A percentile compares a stretch with the other conserved stretches of the same genome.
Evolutionary conservation across 2,888 invertebrate species (phyloP).

Genomic region (Autographa pulchrina): DNA sequence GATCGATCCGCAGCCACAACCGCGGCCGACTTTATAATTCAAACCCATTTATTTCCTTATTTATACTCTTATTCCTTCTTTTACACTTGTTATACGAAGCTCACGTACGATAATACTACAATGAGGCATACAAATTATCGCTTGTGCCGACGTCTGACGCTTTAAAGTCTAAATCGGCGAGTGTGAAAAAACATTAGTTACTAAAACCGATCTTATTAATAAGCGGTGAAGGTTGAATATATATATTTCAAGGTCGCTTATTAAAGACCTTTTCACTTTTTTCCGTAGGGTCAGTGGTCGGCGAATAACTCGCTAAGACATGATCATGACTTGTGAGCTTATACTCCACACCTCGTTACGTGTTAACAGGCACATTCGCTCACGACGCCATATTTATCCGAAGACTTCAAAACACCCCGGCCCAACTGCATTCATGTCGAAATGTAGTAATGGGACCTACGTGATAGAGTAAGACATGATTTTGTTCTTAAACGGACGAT

Average conservation of each 20-base stretch:
- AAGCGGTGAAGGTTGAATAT: conserved; percentile 60
- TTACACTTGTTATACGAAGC: conserved; percentile 82
- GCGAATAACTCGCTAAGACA: conserved; percentile 88
- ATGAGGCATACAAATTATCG: conserved; percentile 89
- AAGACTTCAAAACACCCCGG: conserved; percentile 80
- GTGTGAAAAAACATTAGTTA: conserved; percentile 49
- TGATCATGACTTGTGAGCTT: conserved; percentile 89
- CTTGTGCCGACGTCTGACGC: conserved; percentile 79
- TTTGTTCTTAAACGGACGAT: conserved; percentile 39
- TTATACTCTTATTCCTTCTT: conserved; percentile 77
- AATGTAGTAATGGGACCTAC: conserved; percentile 80
- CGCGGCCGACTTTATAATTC: conserved; percentile 73
- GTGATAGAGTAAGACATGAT: conserved; percentile 66
- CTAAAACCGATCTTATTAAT: conserved; percentile 58
- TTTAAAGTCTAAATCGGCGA: conserved; percentile 74
- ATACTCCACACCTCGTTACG: conserved; percentile 89
- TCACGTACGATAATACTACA: conserved; percentile 88
- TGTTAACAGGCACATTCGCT: conserved; percentile 89
- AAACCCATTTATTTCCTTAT: conserved; percentile 82
- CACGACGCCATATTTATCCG: conserved; percentile 88
- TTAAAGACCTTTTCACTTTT: conserved; percentile 73
- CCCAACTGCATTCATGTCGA: conserved; percentile 72
- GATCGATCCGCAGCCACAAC: conserved; percentile 69
- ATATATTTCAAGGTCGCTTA: conserved; percentile 31
- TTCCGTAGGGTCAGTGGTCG: conserved; percentile 84